Conservation (phyloP, 2,888 invertebrate species). For the Melangyna quadrimaculata region DNA sequence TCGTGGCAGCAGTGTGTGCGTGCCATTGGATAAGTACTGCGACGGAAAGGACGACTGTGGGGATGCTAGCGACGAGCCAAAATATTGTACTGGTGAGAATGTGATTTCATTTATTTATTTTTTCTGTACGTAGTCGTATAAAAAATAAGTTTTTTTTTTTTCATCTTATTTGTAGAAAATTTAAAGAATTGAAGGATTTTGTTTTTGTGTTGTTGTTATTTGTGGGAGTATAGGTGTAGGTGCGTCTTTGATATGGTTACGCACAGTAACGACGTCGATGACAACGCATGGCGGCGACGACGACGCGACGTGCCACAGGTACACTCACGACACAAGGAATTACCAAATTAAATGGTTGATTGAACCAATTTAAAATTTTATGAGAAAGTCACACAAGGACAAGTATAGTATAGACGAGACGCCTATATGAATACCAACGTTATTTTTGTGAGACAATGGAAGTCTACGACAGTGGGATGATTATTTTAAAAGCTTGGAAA, state of each 20-base stretch:
- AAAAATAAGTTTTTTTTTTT: slow-evolving; percentile 6
- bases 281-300: no score
- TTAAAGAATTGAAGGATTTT: slow-evolving; percentile 21
- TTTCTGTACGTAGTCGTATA: not conserved
- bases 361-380: slow-evolving; percentile 54
- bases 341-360: slow-evolving; percentile 61
- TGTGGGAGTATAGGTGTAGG: not conserved
- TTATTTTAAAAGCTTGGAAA: not conserved
- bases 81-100: slow-evolving; percentile 87
- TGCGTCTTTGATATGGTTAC: slow-evolving; percentile 27
- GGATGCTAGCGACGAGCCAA: slow-evolving; percentile 92
- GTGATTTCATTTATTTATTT: slow-evolving; percentile 11
- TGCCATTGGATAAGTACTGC: slow-evolving; percentile 92
- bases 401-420: not conserved
- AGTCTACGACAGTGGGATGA: not conserved
- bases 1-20: slow-evolving; percentile 86
- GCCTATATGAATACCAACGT: slow-evolving; percentile 29
- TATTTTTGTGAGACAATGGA: slow-evolving; percentile 5
- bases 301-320: slow-evolving; percentile 20
- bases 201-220: slow-evolving; percentile 3
- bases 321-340: slow-evolving; percentile 36
- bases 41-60: slow-evolving; percentile 92
- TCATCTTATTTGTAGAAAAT: not conserved
- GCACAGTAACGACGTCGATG: slow-evolving; percentile 4
- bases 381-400: slow-evolving; percentile 17